A percentile compares a stretch with the other conserved stretches of the same genome.
phyloP scores from a whole-genome alignment of 2,797 vertebrate genomes.

The Poeciliopsis gracilis region DNA sequence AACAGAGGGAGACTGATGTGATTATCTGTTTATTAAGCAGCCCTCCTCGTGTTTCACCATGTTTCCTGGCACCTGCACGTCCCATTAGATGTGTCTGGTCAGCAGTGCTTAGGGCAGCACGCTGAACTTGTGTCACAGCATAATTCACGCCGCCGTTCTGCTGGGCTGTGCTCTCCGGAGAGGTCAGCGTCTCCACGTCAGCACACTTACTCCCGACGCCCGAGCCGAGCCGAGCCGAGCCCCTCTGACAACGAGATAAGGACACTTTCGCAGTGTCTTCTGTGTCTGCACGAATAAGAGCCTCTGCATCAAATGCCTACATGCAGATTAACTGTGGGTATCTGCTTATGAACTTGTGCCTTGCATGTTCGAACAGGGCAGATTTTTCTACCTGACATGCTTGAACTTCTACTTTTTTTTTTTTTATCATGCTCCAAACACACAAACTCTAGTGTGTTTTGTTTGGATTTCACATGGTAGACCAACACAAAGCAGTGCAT shows the following conservation, averaged over 20 bases:
- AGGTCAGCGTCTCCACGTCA: constrained; percentile 59
- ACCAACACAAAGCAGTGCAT: not conserved
- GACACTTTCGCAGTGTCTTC: not conserved
- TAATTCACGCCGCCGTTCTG: constrained; percentile 75
- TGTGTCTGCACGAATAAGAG: not conserved
- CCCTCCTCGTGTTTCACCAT: constrained; percentile 42
- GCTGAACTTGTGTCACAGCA: constrained; percentile 61
- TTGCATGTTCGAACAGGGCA: no score
- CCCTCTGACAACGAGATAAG: constrained; percentile 27
- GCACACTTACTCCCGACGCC: constrained; percentile 37
- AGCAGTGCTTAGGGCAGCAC: constrained; percentile 78
- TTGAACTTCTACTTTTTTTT: not conserved
- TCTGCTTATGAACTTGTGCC: not conserved
- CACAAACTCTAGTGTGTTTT: not conserved
- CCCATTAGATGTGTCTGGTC: constrained; percentile 75
- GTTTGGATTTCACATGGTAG: not conserved
- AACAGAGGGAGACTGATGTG: constrained; percentile 40
- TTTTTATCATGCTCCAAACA: not conserved
- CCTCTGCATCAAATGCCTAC: not conserved
- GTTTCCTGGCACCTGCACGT: constrained; percentile 59
- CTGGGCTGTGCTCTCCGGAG: constrained; percentile 76
- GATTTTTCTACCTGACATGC: not conserved
- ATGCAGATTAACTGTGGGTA: not conserved
- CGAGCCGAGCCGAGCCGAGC: constrained; percentile 10
- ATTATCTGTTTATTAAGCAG: constrained; percentile 67